phyloP scores from a whole-genome alignment of 2,113 vertebrate species.

The Notarius quadriscutis region DNA sequence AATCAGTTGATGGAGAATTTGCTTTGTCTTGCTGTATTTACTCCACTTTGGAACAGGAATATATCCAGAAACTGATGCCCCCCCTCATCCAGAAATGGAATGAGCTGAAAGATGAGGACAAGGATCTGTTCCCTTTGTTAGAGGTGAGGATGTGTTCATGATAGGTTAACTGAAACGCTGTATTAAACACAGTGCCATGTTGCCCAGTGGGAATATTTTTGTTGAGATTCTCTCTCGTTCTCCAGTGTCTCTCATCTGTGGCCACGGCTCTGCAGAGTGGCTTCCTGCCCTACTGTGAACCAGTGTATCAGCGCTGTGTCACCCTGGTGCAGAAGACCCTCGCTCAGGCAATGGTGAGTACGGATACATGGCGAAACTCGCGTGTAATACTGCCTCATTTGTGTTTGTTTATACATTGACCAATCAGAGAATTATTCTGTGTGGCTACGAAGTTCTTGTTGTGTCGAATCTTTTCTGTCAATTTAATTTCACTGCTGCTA shows the following conservation, averaged over 20 bases:
- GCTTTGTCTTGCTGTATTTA: neutral
- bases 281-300: conserved; percentile 93
- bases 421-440: neutral
- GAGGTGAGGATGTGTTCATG: conserved; percentile 68
- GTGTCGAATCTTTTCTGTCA: neutral
- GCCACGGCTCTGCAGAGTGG: conserved; percentile 93
- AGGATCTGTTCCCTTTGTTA: conserved; percentile 88
- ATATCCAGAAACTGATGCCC: conserved; percentile 92
- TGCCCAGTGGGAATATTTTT: neutral
- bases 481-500: neutral
- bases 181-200: neutral
- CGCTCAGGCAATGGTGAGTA: conserved; percentile 90
- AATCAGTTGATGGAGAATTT: no score
- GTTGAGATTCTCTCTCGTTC: neutral
- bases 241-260: conserved; percentile 87
- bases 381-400: neutral
- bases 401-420: neutral
- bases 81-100: conserved; percentile 94
- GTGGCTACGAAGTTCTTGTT: neutral
- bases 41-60: conserved; percentile 71
- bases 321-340: conserved; percentile 93
- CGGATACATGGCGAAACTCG: neutral
- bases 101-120: conserved; percentile 91
- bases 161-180: neutral
- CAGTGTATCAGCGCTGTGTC: conserved; percentile 94